Percentiles rank a stretch among this genome's conserved stretches.
These are phyloP conservation scores for Argyrosomus regius DNA, from an alignment of 2,797 vertebrate species.

Conservation along the genomic window DNA sequence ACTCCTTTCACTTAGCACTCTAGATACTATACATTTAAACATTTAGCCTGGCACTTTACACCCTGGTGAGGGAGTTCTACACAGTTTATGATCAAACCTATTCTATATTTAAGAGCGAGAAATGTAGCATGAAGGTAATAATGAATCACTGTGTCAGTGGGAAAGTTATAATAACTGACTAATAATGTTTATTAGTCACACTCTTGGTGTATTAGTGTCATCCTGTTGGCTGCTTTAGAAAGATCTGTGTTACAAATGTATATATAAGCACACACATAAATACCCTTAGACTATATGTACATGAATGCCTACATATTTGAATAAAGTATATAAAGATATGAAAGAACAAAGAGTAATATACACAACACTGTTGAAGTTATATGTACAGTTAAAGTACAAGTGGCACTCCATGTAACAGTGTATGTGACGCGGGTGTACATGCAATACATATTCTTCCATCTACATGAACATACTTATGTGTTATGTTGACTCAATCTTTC, in stretches of 20 bases:
- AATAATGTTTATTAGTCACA: conserved; percentile 15
- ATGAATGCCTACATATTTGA: neutral
- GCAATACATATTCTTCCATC: neutral
- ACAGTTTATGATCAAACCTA: neutral
- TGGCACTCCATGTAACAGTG: neutral
- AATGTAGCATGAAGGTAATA: conserved; percentile 29
- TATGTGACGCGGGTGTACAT: neutral
- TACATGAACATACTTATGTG: neutral
- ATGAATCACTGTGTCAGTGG: neutral
- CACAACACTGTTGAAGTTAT: neutral
- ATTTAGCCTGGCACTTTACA: conserved; percentile 8
- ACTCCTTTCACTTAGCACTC: neutral
- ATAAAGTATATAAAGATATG: neutral
- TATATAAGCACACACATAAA: neutral
- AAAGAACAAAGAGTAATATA: neutral
- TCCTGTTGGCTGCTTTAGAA: neutral
- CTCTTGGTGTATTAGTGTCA: neutral
- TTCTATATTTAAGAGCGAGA: conserved; percentile 13
- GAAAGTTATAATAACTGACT: conserved; percentile 7
- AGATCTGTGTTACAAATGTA: too few species aligned
- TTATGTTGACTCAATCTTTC: neutral
- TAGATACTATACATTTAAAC: neutral
- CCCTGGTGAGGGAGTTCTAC: conserved; percentile 3
- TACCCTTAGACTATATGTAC: neutral
- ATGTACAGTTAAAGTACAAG: neutral